Evolutionary conservation across 53 echinoderm and acorn worm genomes (phyloP), one percentile per base, ranked within the genome.

Genomic region (Arbacia lixula): DNA sequence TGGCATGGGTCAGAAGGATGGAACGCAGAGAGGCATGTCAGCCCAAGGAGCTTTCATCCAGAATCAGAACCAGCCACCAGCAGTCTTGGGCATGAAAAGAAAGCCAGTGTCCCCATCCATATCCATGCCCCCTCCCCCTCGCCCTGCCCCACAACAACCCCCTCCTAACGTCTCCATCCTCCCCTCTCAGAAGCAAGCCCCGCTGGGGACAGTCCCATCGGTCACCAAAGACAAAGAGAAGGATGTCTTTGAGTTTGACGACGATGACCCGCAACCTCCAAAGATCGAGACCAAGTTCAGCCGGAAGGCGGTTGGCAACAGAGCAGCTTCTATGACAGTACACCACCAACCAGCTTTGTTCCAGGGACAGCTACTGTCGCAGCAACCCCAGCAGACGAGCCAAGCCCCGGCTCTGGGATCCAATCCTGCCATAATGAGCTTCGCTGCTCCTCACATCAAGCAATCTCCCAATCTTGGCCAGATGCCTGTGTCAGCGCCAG

Each of bases 231-330:
- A 78, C 16, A 57, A 78, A 38, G 79, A 78, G n/a, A 78, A 78
- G 6, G 79, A 78, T 60, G 79, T 78, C 40, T 78, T 78, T 78
- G 79, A 57, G 25, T 78, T 78, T 78, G 79, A 78, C 1, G 79
- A 78, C 39, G 79, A 78, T 60, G 79, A 78, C 19, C 60, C 79
- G 14, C 60, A 34, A 12, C 79, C 79, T 60, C 60, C 60, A 5
- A 78, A 58, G 36, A 36, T 78, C 4, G 79, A 78, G 29, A 78
- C 35, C 41, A 78, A 78, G 41, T 60, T 78, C 30, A 78, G 22
- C 39, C 26, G 39, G 27, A 78, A 78, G 61, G 22, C 39, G 0
- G 26, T 60, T 12, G 79, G 58, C 14, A 26, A 60, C 0, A 52
- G 24, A 8, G n/a, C 35, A 26, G 61, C 37, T 11, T 78, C 79